Conservation (phyloP, 1,140 invertebrate genomes). For the Delia radicum region DNA sequence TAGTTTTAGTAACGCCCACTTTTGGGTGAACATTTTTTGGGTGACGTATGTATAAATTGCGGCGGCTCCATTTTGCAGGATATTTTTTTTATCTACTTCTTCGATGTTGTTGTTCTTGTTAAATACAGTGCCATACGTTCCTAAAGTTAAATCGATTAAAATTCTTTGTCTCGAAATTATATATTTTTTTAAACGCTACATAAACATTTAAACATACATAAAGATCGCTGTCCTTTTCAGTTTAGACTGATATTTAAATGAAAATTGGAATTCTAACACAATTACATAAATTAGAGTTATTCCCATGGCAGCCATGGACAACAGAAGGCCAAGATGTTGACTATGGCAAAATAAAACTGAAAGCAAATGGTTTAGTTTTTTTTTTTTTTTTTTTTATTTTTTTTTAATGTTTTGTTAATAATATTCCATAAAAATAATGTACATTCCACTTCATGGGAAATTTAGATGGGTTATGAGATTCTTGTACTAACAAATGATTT, state of each 20-base stretch:
- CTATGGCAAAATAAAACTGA: not conserved
- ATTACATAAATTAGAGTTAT: conserved; percentile 57
- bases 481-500: not conserved
- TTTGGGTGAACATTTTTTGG: conserved; percentile 40
- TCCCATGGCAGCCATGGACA: conserved; percentile 31
- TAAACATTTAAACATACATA: not conserved
- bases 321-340: not conserved
- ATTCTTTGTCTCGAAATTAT: conserved; percentile 33
- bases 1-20: conserved; percentile 35
- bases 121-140: not conserved
- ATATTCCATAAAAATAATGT: not conserved
- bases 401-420: not conserved
- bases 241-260: not conserved
- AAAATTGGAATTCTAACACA: conserved; percentile 51
- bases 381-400: too few relatives aligned
- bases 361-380: not conserved
- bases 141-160: conserved; percentile 55
- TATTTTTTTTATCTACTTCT: not conserved
- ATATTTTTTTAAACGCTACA: not conserved
- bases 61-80: conserved; percentile 6
- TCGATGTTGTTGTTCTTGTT: not conserved
- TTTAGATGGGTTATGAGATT: not conserved
- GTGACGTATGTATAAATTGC: conserved; percentile 32
- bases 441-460: not conserved
- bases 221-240: not conserved